Evolutionary conservation across 2,888 invertebrate species (phyloP).

Genomic region (Drosophila meridionalis): DNA sequence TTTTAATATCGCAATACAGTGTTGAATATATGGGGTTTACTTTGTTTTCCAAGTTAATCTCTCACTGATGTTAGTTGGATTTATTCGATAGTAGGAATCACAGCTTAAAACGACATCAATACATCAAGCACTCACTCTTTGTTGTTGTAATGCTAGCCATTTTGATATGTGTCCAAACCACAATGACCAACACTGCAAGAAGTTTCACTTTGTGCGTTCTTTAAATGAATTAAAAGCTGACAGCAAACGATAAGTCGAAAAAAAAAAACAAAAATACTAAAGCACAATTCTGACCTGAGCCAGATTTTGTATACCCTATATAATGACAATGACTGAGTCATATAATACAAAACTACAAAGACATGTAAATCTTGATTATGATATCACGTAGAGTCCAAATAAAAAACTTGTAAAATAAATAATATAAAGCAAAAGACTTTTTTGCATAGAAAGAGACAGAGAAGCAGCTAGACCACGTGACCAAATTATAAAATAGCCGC

Average conservation of each 20-base stretch:
- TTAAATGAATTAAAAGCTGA: constrained; percentile 65
- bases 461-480: neutral
- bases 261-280: neutral
- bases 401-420: neutral
- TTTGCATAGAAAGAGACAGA: neutral
- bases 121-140: neutral
- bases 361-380: neutral
- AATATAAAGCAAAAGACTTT: neutral
- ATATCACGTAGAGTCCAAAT: neutral
- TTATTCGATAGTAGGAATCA: neutral
- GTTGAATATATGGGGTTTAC: too few species aligned
- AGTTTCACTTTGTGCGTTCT: constrained; percentile 43
- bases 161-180: constrained; percentile 43
- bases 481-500: constrained; percentile 5
- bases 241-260: constrained; percentile 7
- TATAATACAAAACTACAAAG: neutral
- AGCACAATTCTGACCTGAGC: too few species aligned
- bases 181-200: constrained; percentile 17
- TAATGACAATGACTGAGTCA: neutral
- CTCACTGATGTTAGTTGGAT: neutral
- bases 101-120: neutral
- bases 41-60: neutral
- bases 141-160: constrained; percentile 5
- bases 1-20: neutral
- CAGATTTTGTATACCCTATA: neutral